These are phyloP conservation scores for Notarius lentiginosus DNA, from an alignment of 2,113 vertebrate species.

Conservation along the genomic window DNA sequence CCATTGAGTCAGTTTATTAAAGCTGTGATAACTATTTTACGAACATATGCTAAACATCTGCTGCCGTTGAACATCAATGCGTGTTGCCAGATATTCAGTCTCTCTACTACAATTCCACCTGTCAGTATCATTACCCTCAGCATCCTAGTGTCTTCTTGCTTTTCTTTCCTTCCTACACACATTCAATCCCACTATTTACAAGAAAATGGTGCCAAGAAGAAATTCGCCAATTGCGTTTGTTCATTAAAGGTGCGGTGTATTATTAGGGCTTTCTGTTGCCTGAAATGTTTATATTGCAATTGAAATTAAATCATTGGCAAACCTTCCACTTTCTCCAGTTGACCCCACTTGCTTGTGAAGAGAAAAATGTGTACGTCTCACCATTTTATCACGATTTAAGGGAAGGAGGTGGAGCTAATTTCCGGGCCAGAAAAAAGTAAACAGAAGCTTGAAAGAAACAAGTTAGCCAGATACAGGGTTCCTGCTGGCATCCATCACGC, in stretches of 20 bases:
- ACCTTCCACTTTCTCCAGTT: background rate
- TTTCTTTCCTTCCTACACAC: background rate
- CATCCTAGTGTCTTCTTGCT: constrained; percentile 31
- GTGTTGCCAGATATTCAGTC: constrained; percentile 19
- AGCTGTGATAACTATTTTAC: background rate
- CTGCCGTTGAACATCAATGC: background rate
- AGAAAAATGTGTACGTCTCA: background rate
- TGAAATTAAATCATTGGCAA: background rate
- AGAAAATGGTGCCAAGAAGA: background rate
- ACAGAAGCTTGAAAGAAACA: background rate
- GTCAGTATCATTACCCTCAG: constrained; percentile 20
- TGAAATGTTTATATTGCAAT: background rate
- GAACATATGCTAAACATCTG: background rate
- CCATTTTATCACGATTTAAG: background rate
- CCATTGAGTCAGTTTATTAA: background rate
- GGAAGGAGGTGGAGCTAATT: background rate
- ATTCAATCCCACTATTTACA: background rate
- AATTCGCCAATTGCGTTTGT: background rate
- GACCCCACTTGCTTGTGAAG: background rate
- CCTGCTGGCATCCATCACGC: too few relatives aligned
- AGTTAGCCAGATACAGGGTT: background rate
- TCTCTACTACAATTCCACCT: constrained; percentile 29
- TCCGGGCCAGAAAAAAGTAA: background rate
- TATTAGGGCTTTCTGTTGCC: background rate
- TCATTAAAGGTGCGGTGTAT: background rate